Conservation (phyloP, 2,888 invertebrate genomes). For the Hyposoter didymator region DNA sequence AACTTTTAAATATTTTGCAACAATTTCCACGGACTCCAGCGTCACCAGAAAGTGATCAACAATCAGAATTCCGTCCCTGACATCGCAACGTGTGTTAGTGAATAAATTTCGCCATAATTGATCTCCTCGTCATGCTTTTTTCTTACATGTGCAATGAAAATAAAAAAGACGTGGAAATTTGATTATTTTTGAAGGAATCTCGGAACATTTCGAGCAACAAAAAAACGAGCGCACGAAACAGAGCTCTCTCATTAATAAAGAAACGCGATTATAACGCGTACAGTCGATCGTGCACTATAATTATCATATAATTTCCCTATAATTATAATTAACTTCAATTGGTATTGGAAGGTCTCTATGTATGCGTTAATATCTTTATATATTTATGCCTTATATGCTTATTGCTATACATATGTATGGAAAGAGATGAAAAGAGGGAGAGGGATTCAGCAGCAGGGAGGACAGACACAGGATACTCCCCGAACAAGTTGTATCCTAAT, state of each 20-base stretch:
- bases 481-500: constrained; percentile 69
- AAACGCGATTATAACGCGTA: constrained; percentile 75
- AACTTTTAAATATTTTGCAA: not conserved
- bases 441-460: constrained; percentile 10
- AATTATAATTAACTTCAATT: constrained; percentile 64
- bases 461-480: constrained; percentile 55
- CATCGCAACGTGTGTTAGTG: not conserved
- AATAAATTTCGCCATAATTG: constrained; percentile 6
- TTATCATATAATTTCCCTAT: constrained; percentile 68
- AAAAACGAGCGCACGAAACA: not conserved
- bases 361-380: not conserved
- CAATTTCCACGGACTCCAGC: not conserved
- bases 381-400: not conserved
- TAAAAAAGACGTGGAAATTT: not conserved
- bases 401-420: constrained; percentile 13
- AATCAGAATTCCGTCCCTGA: not conserved
- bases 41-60: not conserved
- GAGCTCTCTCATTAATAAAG: constrained; percentile 60
- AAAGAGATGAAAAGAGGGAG: constrained; percentile 17
- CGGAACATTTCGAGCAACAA: not conserved
- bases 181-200: not conserved
- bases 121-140: not conserved
- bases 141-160: not conserved
- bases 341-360: constrained; percentile 56
- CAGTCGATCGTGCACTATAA: constrained; percentile 74